phyloP scores from a whole-genome alignment of 2,888 invertebrate species.

The Trilocha varians region DNA sequence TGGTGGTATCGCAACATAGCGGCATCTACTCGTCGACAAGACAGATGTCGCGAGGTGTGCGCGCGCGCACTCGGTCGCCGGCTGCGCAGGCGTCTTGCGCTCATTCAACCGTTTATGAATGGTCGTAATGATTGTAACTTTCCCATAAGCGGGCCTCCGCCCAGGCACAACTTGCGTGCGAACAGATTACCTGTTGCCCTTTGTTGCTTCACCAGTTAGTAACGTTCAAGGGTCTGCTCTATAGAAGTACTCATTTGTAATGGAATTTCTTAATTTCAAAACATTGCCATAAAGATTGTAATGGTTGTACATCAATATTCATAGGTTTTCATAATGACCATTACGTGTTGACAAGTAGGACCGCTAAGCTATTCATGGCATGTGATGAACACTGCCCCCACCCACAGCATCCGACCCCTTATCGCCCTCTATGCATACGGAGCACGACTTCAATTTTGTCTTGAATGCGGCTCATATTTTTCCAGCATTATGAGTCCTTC shows the following conservation, averaged over 20 bases:
- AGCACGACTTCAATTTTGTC: conserved; percentile 42
- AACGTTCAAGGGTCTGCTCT: neutral
- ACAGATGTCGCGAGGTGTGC: conserved; percentile 43
- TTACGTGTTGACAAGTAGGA: conserved; percentile 39
- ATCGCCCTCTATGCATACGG: conserved; percentile 40
- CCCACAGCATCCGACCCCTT: conserved; percentile 27
- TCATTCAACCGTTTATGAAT: conserved; percentile 69
- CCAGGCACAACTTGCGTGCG: conserved; percentile 35
- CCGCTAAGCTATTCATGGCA: conserved; percentile 50
- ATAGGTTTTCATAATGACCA: conserved; percentile 20
- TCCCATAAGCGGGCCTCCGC: conserved; percentile 59
- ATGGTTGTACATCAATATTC: too few species aligned
- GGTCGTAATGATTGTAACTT: conserved; percentile 62
- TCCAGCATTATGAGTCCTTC: conserved; percentile 23
- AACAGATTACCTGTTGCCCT: conserved; percentile 26
- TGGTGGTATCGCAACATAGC: conserved; percentile 15
- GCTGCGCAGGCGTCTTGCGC: conserved; percentile 51
- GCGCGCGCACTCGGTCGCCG: conserved; percentile 31
- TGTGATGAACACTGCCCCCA: conserved; percentile 23
- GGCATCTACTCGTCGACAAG: conserved; percentile 33
- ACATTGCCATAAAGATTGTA: too few species aligned
- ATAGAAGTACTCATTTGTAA: too few species aligned
- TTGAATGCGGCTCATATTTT: conserved; percentile 32
- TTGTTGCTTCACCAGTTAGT: conserved; percentile 17
- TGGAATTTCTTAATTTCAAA: too few species aligned